Conservation (phyloP, 2,797 vertebrate species). For the Eulemur coronatus region DNA sequence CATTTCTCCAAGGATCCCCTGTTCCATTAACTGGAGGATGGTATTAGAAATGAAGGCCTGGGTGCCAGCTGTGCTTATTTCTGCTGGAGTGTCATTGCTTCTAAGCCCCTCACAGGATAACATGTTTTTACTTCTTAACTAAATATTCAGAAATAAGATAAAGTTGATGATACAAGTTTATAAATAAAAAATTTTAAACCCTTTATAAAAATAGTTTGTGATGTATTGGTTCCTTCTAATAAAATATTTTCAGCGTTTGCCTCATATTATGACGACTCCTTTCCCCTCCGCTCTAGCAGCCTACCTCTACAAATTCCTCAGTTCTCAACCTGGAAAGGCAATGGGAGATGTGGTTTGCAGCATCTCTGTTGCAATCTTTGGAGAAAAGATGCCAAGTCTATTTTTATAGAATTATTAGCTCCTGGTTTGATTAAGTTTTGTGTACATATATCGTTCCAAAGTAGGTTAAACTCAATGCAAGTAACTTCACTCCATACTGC, state of each 20-base stretch:
- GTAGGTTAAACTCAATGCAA: neutral
- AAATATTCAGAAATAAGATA: neutral
- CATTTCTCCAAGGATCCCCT: neutral
- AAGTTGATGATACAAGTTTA: neutral
- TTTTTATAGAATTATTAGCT: neutral
- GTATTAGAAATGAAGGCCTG: neutral
- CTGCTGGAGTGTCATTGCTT: neutral
- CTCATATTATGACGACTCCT: neutral
- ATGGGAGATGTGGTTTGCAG: neutral
- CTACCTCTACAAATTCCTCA: neutral
- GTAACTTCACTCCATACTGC: neutral
- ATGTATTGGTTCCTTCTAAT: neutral
- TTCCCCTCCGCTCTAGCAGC: neutral
- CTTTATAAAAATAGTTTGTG: neutral
- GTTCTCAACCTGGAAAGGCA: neutral
- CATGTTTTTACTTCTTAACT: neutral
- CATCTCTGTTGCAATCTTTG: neutral
- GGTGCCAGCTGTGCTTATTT: neutral
- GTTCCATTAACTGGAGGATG: neutral
- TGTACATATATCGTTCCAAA: neutral
- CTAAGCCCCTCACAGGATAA: neutral
- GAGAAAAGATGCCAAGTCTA: neutral
- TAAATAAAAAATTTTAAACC: neutral
- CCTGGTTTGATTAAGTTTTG: neutral
- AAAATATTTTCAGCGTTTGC: neutral